phyloP scores from a whole-genome alignment of 2,797 vertebrate genomes.

The Clarias platycephalus region DNA sequence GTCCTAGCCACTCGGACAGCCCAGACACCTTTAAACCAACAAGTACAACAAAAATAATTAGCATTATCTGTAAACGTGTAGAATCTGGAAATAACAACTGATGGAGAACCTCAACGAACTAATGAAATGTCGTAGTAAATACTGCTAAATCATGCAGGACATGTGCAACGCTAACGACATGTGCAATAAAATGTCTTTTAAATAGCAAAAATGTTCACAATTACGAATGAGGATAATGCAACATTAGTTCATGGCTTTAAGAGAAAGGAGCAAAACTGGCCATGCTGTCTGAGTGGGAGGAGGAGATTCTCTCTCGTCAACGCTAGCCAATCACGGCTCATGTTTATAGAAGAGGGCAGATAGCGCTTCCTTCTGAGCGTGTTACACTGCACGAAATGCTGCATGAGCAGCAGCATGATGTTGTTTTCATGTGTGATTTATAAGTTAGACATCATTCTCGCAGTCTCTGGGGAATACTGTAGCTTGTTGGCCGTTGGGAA shows the following conservation, averaged over 20 bases:
- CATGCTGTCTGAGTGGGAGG: not conserved
- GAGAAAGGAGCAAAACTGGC: not conserved
- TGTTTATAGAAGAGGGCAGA: not conserved
- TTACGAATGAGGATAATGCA: not conserved
- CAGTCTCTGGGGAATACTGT: not conserved
- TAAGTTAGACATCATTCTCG: too few relatives aligned
- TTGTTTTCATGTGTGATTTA: too few relatives aligned
- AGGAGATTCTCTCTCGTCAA: not conserved
- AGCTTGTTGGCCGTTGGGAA: not conserved
- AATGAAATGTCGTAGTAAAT: not conserved
- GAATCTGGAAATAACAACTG: not conserved
- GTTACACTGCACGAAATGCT: not conserved
- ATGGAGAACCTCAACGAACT: not conserved
- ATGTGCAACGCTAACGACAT: not conserved
- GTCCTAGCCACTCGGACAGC: slow-evolving; percentile 83
- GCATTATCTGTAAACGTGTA: not conserved
- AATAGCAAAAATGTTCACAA: not conserved
- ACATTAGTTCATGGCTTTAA: not conserved
- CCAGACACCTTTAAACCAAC: slow-evolving; percentile 74
- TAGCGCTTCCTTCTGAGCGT: not conserved
- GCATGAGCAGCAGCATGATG: too few relatives aligned
- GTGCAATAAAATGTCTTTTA: not conserved
- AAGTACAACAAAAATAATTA: not conserved
- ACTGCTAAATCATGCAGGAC: not conserved
- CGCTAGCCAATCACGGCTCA: not conserved